These are phyloP conservation scores for Andricus grossulariae DNA, from an alignment of 1,140 invertebrate genomes.

Conservation along the genomic window DNA sequence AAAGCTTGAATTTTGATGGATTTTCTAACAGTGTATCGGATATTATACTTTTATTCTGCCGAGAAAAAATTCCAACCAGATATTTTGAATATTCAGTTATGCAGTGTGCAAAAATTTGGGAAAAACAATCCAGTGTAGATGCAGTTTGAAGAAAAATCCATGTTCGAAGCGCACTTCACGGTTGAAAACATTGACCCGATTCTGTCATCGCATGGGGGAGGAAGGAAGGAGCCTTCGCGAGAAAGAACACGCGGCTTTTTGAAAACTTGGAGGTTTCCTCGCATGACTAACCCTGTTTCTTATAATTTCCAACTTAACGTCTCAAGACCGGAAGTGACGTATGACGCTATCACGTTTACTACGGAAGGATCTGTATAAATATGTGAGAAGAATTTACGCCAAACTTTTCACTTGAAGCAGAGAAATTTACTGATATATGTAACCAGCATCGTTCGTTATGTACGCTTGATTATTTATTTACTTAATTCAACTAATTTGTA, in stretches of 20 bases:
- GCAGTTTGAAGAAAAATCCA: background rate
- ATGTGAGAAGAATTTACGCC: too few species aligned
- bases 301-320: background rate
- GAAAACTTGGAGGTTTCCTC: conserved; percentile 1
- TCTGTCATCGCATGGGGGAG: background rate
- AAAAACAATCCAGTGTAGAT: background rate
- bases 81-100: conserved; percentile 15
- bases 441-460: too few species aligned
- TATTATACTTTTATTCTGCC: background rate
- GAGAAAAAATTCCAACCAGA: background rate
- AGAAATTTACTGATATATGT: too few species aligned
- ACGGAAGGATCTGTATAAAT: too few species aligned
- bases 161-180: conserved; percentile 13
- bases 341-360: background rate
- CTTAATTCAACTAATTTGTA: too few species aligned
- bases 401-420: too few species aligned
- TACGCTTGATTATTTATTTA: too few species aligned
- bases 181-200: conserved; percentile 1
- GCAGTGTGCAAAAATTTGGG: background rate
- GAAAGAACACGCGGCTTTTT: background rate
- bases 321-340: background rate
- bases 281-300: conserved; percentile 31
- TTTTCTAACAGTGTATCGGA: background rate
- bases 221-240: too few species aligned
- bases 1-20: background rate